Conservation (phyloP, 2,797 vertebrate genomes). For the Acropternis orthonyx region DNA sequence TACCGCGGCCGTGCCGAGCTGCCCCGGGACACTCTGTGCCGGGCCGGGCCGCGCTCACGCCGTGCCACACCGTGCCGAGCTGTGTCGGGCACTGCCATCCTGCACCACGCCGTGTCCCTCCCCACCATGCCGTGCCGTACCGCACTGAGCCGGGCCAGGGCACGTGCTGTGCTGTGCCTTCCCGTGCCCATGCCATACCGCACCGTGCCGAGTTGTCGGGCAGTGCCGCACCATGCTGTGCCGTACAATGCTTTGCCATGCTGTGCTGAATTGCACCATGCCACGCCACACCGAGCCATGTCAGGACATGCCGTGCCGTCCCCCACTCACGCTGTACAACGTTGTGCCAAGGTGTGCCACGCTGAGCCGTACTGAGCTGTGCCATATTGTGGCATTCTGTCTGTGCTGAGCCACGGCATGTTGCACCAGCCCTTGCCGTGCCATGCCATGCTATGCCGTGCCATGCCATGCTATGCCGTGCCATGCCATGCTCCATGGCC, state of each 20-base stretch:
- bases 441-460: not conserved
- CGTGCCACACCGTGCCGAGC: not conserved
- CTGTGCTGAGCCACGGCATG: not conserved
- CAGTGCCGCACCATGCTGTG: not conserved
- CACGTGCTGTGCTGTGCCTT: not conserved
- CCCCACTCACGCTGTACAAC: fast-evolving
- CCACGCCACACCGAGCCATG: not conserved
- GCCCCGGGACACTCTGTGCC: not conserved
- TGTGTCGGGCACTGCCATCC: not conserved
- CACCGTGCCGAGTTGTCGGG: no score
- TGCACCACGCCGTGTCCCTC: not conserved
- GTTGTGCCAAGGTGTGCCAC: not conserved
- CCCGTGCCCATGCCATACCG: not conserved
- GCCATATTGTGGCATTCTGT: not conserved
- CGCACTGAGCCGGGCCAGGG: not conserved
- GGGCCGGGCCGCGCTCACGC: no score
- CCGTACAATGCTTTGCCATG: not conserved
- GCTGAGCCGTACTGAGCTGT: not conserved
- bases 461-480: not conserved
- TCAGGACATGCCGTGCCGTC: not conserved
- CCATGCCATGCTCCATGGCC: fast-evolving
- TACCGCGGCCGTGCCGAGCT: not conserved
- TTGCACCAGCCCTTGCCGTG: not conserved
- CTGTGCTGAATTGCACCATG: not conserved
- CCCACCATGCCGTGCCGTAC: not conserved